phyloP scores from a whole-genome alignment of 2,797 vertebrate genomes.

The Hyperoplus immaculatus region DNA sequence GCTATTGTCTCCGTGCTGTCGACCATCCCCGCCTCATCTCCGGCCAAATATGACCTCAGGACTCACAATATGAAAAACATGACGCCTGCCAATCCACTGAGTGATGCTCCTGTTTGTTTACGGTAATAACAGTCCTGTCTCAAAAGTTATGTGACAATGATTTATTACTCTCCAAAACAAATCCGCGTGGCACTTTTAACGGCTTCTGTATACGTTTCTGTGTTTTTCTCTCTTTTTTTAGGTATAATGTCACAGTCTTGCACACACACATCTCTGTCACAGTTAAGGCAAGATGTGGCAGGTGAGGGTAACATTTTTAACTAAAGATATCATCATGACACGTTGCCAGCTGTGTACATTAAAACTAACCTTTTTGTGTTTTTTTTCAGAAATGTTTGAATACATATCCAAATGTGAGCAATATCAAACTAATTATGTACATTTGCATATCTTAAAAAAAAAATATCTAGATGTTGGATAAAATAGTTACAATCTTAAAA shows the following conservation, averaged over 20 bases:
- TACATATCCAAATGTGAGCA: no score
- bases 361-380: no score
- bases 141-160: constrained; percentile 20
- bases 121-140: constrained; percentile 33
- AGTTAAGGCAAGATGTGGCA: no score
- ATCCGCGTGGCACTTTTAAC: neutral
- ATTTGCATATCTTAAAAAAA: no score
- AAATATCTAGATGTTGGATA: no score
- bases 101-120: constrained; percentile 18
- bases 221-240: neutral
- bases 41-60: constrained; percentile 13
- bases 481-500: no score
- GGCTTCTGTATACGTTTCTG: neutral
- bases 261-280: neutral
- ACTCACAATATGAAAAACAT: constrained; percentile 22
- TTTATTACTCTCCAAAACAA: constrained; percentile 14
- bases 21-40: neutral
- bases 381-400: no score
- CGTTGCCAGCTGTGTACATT: no score
- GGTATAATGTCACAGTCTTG: neutral
- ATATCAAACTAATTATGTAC: no score
- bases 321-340: no score
- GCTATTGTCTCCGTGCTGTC: neutral
- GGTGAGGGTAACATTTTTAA: no score
- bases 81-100: constrained; percentile 19